Base-by-base conservation (phyloP, 2,797 vertebrate species). In the Helicolenus hilgendorfi region DNA sequence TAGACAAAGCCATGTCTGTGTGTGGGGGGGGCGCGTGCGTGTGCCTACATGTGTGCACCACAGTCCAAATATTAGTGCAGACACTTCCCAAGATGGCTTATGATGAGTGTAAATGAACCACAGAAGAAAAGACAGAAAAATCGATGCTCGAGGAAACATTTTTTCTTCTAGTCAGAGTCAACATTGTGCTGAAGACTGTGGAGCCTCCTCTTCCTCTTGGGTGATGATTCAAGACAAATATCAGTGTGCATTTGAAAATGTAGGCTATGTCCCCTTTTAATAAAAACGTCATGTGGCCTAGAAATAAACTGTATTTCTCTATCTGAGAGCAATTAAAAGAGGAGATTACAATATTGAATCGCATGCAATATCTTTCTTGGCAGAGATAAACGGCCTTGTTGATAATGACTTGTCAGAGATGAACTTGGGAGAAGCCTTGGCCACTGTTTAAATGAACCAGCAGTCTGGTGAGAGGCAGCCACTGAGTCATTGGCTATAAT, bases 61-160 rank as follows among this genome's bases (percentile, higher is more conserved):
- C 85, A 86, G 90, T 94, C 77, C 58, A 94, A 96, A 96, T 96
- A 94, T 95, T 94, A 83, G 88, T 86, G 77, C 86, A 92, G 89
- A 90, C 89, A 71, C 84, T 87, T 91, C 83, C 88, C 88, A 79
- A 81, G 72, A 93, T 84, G 87, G 78, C 81, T 83, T 41, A 72
- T 78, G 36, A 72, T 78, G 71, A 86, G 86, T 84, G 71, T 65
- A 84, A 89, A 92, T 88, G 78, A 88, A 74, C 82, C 77, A 27
- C 65, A 81, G 26, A 58, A 53, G 27, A 41, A 22, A 4, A 49
- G 20, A n/a, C 45, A 69, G n/a, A 69, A 14, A 70, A 36, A 86
- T 79, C 72, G 24, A 78, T 81, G 45, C 10, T 62, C 22, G 22
- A 68, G 36, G 20, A 18, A 8, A 33, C n/a, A 27, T 27, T 27